Evolutionary conservation across 2,797 vertebrate genomes (phyloP), one percentile per base, ranked within the genome.

Genomic region (Gallinago solitaria): DNA sequence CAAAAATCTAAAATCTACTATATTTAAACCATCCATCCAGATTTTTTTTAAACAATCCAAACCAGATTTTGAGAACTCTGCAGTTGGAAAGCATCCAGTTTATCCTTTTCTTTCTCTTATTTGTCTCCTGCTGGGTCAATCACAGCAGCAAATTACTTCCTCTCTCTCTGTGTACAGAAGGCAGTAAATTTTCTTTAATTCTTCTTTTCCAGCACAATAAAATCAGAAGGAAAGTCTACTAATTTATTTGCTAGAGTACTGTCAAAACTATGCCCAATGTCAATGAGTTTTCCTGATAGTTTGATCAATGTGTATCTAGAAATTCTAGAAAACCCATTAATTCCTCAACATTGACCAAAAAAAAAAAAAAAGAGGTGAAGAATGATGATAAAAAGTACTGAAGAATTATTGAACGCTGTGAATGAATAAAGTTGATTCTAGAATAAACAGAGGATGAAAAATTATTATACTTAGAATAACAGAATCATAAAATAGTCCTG

Each of bases 81-180:
- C 71, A 86, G 78, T 0, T 94, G 65, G 87, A 90, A 91, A 80
- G 2, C 6, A 56, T 83, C 65, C 89, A 81, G 16, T 77, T 93
- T 48, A 80, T 43, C 24, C 3, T 50, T 92, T 90, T 60, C 16
- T 87, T 82, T 84, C 89, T 61, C 28, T 77, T 85, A 63, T 79
- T 92, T 89, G 23, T 75, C 56, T 60, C 76, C 57, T 75, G 68
- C 82, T 0, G 1, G 35, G 32, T 21, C 41, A 91, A 81, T 95
- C 84, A 77, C 16, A 57, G 68, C 32, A 91, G 71, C 80, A 93
- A 93, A 93, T 95, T 89, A 64, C 41, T 94, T 89, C 75, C 68
- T 91, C 24, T 75, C 24, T 75, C 28, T 89, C 63, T 74, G 5
- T 64, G 27, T 82, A 70, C 17, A 78, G 64, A 74, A 91, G n/a